Evolutionary conservation across 2,797 vertebrate species (phyloP).

Genomic region (Poeciliopsis turneri): DNA sequence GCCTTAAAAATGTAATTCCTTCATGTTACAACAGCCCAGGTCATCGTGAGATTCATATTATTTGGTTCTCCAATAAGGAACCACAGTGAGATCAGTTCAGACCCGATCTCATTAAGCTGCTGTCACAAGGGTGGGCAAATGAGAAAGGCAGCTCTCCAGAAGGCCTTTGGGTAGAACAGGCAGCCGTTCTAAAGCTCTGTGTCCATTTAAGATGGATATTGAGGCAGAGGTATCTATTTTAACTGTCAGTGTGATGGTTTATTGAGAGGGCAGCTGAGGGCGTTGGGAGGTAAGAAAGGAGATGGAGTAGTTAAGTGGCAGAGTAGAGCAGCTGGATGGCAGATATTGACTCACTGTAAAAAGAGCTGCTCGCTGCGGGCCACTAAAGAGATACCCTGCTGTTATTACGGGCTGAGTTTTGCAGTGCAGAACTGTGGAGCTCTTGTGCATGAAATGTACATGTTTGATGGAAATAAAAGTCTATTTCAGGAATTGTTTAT

Average conservation of each 20-base stretch:
- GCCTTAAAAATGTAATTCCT: slow-evolving; percentile 24
- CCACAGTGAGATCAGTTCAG: slow-evolving; percentile 3
- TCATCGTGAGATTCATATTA: slow-evolving; percentile 38
- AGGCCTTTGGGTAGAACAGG: slow-evolving; percentile 21
- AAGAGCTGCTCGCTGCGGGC: slow-evolving; percentile 35
- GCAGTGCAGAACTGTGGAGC: slow-evolving; percentile 18
- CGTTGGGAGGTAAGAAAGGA: slow-evolving; percentile 31
- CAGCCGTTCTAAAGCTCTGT: slow-evolving; percentile 10
- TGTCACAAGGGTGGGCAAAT: slow-evolving; percentile 22
- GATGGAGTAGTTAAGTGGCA: slow-evolving; percentile 61
- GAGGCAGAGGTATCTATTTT: slow-evolving; percentile 47
- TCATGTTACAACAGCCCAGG: slow-evolving; percentile 14
- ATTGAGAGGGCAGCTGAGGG: slow-evolving; percentile 40
- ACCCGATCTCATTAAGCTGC: slow-evolving; percentile 21
- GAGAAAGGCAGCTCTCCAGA: slow-evolving; percentile 48
- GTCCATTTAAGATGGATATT: slow-evolving; percentile 24
- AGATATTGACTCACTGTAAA: slow-evolving; percentile 56
- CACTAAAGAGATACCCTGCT: slow-evolving; percentile 43
- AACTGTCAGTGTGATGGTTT: slow-evolving; percentile 40
- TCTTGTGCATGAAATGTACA: neutral
- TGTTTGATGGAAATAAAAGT: neutral
- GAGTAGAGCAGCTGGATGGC: slow-evolving; percentile 46
- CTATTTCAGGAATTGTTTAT: neutral
- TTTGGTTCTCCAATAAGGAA: slow-evolving; percentile 9
- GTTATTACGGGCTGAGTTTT: slow-evolving; percentile 28